Conservation (phyloP, 2,113 vertebrate species). For the Dendrocopos noguchii region DNA sequence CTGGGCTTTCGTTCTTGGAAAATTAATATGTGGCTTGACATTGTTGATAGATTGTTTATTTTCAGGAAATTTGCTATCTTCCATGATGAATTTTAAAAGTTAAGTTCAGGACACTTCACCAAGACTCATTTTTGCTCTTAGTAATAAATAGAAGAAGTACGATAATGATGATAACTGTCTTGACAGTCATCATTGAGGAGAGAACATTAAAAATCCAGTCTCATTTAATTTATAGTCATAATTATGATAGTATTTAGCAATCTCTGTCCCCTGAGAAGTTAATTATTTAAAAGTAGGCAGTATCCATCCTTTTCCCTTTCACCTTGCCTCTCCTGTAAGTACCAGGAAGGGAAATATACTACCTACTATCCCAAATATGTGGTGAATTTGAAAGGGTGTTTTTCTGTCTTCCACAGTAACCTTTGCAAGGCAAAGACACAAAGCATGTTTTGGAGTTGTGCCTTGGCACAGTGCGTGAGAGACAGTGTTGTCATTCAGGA, state of each 20-base stretch:
- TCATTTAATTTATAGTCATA: background rate
- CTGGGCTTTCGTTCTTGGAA: conserved; percentile 12
- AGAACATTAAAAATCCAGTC: background rate
- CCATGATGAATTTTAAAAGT: background rate
- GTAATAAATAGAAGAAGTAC: background rate
- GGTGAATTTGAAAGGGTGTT: background rate
- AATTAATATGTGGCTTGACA: background rate
- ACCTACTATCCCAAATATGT: background rate
- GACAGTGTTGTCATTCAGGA: background rate
- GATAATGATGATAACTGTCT: background rate
- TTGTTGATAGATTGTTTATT: background rate
- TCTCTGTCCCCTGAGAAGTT: background rate
- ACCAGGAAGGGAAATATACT: background rate
- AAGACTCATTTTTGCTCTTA: background rate
- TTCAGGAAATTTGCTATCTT: background rate
- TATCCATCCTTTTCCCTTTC: background rate
- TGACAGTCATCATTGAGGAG: background rate
- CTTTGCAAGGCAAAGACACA: background rate
- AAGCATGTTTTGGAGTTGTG: background rate
- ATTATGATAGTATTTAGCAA: background rate
- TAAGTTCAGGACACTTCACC: background rate
- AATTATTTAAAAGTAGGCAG: background rate
- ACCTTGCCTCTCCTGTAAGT: background rate
- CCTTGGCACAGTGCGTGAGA: background rate
- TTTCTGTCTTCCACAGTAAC: background rate